phyloP scores from a whole-genome alignment of 2,888 invertebrate genomes.

The Globia sparganii region DNA sequence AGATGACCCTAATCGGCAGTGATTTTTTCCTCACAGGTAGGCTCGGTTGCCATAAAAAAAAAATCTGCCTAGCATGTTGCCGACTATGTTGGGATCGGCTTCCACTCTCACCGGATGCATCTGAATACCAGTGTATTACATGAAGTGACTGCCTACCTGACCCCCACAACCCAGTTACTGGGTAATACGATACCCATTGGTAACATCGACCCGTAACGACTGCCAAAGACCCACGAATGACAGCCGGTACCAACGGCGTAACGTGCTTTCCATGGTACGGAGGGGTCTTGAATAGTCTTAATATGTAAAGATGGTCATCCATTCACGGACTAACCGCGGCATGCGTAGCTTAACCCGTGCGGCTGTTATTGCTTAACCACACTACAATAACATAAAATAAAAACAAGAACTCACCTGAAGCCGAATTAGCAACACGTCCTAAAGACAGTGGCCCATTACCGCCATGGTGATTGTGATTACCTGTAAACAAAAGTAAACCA shows the following conservation, averaged over 20 bases:
- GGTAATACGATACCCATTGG: background rate
- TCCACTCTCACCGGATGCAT: background rate
- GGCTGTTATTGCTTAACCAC: background rate
- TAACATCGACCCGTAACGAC: background rate
- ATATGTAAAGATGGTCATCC: background rate
- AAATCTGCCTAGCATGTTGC: background rate
- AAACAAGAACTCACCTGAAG: slow-evolving; percentile 75
- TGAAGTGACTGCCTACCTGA: too few species aligned
- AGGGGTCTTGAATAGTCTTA: background rate
- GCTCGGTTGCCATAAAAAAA: background rate
- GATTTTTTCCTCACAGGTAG: background rate
- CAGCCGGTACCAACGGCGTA: background rate
- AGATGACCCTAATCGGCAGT: background rate
- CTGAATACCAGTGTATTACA: background rate
- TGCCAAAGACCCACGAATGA: background rate
- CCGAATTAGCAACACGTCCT: slow-evolving; percentile 71
- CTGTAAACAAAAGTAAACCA: slow-evolving; percentile 73
- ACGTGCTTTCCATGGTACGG: background rate
- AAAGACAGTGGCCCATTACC: slow-evolving; percentile 68
- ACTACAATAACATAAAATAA: background rate
- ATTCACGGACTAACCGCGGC: background rate
- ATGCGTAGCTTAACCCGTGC: background rate
- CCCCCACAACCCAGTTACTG: background rate
- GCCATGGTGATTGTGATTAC: slow-evolving; percentile 74
- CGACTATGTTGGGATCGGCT: too few species aligned